A percentile compares a stretch with the other conserved stretches of the same genome.
Conservation (phyloP, 2,888 invertebrate species). For the Nomada hirtipes region DNA sequence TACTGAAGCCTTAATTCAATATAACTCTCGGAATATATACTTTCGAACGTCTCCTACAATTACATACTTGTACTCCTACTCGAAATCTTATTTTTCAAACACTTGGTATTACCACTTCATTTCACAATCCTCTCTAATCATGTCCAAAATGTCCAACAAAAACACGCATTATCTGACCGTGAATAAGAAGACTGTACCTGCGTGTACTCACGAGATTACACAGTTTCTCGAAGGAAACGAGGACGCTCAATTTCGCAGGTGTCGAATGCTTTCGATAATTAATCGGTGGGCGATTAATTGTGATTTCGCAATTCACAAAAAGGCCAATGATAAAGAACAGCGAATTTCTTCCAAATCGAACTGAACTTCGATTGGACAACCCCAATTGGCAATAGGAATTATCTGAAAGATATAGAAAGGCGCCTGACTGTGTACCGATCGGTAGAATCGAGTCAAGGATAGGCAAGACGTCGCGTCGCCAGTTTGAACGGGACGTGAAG, state of each 20-base stretch:
- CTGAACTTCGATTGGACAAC: slow-evolving; percentile 19
- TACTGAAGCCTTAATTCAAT: no score
- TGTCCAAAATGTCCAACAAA: no score
- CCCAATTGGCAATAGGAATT: slow-evolving; percentile 46
- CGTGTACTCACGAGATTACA: not conserved
- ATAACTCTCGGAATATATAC: no score
- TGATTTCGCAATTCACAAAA: slow-evolving; percentile 38
- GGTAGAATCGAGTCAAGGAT: slow-evolving; percentile 63
- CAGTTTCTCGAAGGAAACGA: not conserved
- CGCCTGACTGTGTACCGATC: slow-evolving; percentile 37
- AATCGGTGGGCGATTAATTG: slow-evolving; percentile 29
- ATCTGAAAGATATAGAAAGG: slow-evolving; percentile 34
- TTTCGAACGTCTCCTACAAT: no score
- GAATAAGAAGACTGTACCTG: not conserved
- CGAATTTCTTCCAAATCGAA: slow-evolving; percentile 21
- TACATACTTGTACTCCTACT: no score
- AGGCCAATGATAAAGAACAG: slow-evolving; percentile 29
- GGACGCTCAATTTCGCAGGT: not conserved
- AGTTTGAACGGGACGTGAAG: slow-evolving; percentile 27
- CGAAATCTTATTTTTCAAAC: no score
- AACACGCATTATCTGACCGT: no score
- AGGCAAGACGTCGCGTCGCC: slow-evolving; percentile 15
- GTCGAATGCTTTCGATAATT: slow-evolving; percentile 17
- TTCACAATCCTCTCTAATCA: not conserved
- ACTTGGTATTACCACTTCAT: not conserved